These are phyloP conservation scores for Arctocebus calabarensis DNA, from an alignment of 2,797 vertebrate species.

Conservation along the genomic window DNA sequence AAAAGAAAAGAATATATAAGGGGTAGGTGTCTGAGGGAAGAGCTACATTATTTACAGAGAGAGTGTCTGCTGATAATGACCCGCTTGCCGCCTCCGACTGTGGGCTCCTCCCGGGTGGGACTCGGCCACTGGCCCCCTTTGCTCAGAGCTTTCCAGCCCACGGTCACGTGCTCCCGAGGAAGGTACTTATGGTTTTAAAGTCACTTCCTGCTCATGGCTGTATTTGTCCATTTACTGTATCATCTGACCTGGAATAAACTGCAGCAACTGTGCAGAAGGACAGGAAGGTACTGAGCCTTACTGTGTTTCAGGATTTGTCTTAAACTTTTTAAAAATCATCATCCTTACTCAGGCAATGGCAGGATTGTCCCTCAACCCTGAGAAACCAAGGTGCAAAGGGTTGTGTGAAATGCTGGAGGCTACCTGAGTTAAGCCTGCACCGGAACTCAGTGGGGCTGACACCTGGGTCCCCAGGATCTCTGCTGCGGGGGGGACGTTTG, in stretches of 20 bases:
- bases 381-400: neutral
- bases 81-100: neutral
- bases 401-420: too few relatives aligned
- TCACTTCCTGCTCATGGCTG: neutral
- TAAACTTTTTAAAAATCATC: neutral
- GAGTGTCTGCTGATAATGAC: too few relatives aligned
- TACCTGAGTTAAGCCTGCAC: neutral
- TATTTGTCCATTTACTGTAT: neutral
- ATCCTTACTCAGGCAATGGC: neutral
- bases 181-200: neutral
- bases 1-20: neutral
- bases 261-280: neutral
- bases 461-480: neutral
- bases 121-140: neutral
- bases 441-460: too few relatives aligned
- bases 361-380: neutral
- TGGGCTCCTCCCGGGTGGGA: neutral
- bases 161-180: neutral
- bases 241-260: neutral
- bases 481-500: neutral
- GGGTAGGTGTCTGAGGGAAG: neutral
- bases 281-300: neutral
- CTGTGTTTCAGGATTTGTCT: neutral
- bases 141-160: neutral
- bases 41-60: neutral